phyloP scores from a whole-genome alignment of 2,797 vertebrate genomes.

The Neosilurus hyrtlii region DNA sequence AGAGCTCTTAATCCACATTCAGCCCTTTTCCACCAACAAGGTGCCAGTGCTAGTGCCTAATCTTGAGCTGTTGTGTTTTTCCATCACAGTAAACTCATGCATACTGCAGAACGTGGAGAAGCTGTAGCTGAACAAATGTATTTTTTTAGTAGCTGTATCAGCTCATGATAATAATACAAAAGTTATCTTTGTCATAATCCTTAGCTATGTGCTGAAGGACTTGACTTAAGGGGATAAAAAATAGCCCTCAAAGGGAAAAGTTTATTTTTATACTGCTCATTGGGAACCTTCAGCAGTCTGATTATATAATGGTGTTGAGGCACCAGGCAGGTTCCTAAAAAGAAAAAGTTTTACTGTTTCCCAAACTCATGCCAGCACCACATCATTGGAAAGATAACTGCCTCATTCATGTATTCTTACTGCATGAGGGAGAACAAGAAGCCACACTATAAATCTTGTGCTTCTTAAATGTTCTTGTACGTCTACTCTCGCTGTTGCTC shows the following conservation, averaged over 20 bases:
- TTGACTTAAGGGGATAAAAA: not conserved
- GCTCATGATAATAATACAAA: not conserved
- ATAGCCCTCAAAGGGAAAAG: not conserved
- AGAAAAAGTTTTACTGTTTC: constrained; percentile 19
- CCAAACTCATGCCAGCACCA: not conserved
- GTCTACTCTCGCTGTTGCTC: not conserved
- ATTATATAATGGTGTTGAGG: constrained; percentile 13
- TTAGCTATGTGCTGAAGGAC: not conserved
- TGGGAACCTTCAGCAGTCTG: not conserved
- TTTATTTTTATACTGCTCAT: constrained; percentile 9
- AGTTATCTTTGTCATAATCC: not conserved
- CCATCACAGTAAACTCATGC: not conserved
- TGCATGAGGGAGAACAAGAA: constrained; percentile 2
- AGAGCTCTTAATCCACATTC: constrained; percentile 23
- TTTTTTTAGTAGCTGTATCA: not conserved
- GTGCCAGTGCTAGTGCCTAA: not conserved
- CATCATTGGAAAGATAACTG: constrained; percentile 10
- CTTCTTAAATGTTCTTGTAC: not conserved
- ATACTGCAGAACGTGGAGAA: not conserved
- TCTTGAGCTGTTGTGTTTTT: not conserved
- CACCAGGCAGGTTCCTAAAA: constrained; percentile 2
- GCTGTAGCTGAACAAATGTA: not conserved
- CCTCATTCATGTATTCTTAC: constrained; percentile 26
- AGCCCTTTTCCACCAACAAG: not conserved
- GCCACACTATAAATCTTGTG: constrained; percentile 11